These are phyloP conservation scores for Tachypleus tridentatus DNA, from an alignment of 1,140 invertebrate genomes.

Conservation along the genomic window DNA sequence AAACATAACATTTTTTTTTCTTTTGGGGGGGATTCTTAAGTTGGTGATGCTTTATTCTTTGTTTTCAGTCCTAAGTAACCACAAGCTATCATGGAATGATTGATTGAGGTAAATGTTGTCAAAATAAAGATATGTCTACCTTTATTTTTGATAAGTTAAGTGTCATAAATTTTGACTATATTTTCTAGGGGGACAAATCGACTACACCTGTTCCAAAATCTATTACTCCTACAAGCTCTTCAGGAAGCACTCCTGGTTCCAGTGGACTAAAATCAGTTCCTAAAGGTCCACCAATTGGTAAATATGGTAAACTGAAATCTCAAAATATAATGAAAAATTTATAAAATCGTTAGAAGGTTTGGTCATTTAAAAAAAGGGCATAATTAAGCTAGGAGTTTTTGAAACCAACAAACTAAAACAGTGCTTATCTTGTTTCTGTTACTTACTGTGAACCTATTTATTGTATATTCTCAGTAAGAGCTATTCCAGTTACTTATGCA, in stretches of 20 bases:
- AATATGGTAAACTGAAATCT: background rate
- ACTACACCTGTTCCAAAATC: conserved; percentile 21
- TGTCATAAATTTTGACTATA: conserved; percentile 12
- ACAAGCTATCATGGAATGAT: too few species aligned
- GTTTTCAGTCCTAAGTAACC: too few species aligned
- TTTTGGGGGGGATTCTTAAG: too few species aligned
- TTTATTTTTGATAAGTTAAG: background rate
- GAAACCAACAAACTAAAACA: too few species aligned
- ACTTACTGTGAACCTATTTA: background rate
- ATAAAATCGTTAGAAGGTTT: too few species aligned
- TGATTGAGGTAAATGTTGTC: too few species aligned
- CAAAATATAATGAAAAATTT: too few species aligned
- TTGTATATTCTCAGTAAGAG: background rate
- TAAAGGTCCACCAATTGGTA: conserved; percentile 21
- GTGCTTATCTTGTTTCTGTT: too few species aligned
- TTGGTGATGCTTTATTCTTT: too few species aligned
- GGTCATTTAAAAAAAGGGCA: too few species aligned
- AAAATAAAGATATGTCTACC: too few species aligned
- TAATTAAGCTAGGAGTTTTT: background rate
- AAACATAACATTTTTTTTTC: too few species aligned
- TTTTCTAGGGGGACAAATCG: conserved; percentile 20
- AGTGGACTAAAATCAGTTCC: conserved; percentile 22
- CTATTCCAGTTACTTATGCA: background rate
- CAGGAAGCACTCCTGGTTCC: conserved; percentile 18
- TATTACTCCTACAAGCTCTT: conserved; percentile 20